These are phyloP conservation scores for Streptopelia turtur DNA, from an alignment of 2,797 vertebrate genomes.

Conservation along the genomic window DNA sequence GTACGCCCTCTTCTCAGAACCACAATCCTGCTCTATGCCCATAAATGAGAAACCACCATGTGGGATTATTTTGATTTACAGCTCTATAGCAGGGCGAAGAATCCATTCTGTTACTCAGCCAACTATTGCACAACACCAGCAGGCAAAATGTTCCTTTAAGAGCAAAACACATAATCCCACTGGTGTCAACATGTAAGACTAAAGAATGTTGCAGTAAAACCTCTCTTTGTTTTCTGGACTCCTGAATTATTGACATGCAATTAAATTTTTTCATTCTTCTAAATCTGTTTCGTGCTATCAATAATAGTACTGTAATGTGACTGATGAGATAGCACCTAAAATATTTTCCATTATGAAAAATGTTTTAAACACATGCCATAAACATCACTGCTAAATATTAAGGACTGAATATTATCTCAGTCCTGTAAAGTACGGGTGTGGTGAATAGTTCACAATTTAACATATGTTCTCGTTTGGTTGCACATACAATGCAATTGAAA, in stretches of 20 bases:
- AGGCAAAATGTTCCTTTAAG: conserved; percentile 3
- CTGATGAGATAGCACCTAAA: not conserved
- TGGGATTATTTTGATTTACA: conserved; percentile 9
- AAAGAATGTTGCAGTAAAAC: not conserved
- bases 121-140: conserved; percentile 29
- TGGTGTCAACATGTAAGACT: not conserved
- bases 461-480: not conserved
- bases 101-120: not conserved
- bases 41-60: not conserved
- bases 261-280: not conserved
- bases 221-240: not conserved
- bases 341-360: not conserved
- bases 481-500: not conserved
- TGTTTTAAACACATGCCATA: not conserved
- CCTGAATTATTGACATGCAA: not conserved
- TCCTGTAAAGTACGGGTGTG: not conserved
- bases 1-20: not conserved
- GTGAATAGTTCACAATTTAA: not conserved
- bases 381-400: not conserved
- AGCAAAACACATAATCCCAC: not conserved
- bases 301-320: not conserved
- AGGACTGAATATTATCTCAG: not conserved
- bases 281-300: not conserved
- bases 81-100: not conserved
- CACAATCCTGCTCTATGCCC: not conserved